phyloP scores from a whole-genome alignment of 2,113 vertebrate species.

The Motacilla alba region DNA sequence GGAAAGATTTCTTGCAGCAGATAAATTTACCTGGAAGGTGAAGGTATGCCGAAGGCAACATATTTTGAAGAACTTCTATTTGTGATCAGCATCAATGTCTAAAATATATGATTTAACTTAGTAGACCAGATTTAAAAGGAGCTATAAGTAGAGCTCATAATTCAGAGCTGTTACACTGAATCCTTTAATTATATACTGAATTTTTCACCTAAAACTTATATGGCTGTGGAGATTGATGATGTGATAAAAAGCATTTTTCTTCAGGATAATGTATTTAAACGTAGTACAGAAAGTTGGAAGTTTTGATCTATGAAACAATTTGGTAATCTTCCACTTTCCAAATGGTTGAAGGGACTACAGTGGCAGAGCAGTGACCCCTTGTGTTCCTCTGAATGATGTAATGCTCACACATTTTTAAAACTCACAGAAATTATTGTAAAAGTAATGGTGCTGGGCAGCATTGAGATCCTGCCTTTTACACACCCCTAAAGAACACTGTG shows the following conservation, averaged over 20 bases:
- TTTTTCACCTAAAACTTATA: conserved; percentile 1
- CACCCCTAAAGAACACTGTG: not conserved
- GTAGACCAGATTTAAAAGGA: conserved; percentile 10
- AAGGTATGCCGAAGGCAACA: not conserved
- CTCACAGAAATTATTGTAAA: not conserved
- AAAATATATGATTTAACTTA: conserved; percentile 9
- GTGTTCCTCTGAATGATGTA: not conserved
- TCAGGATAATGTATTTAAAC: not conserved
- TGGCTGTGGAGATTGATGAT: not conserved
- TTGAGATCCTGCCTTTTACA: not conserved
- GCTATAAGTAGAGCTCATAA: conserved; percentile 26
- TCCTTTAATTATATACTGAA: conserved; percentile 23
- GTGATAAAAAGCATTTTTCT: conserved; percentile 21
- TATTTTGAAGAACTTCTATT: not conserved
- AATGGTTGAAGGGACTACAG: not conserved
- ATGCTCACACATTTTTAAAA: not conserved
- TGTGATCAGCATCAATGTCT: not conserved
- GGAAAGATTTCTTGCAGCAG: not conserved
- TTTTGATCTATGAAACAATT: not conserved
- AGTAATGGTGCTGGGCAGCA: not conserved
- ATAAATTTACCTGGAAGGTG: conserved; percentile 22
- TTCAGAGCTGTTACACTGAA: conserved; percentile 5
- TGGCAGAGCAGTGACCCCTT: not conserved
- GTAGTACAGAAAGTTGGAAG: not conserved
- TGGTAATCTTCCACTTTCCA: not conserved